Evolutionary conservation across 1,140 invertebrate species (phyloP).

Genomic region (Trichonephila clavipes): DNA sequence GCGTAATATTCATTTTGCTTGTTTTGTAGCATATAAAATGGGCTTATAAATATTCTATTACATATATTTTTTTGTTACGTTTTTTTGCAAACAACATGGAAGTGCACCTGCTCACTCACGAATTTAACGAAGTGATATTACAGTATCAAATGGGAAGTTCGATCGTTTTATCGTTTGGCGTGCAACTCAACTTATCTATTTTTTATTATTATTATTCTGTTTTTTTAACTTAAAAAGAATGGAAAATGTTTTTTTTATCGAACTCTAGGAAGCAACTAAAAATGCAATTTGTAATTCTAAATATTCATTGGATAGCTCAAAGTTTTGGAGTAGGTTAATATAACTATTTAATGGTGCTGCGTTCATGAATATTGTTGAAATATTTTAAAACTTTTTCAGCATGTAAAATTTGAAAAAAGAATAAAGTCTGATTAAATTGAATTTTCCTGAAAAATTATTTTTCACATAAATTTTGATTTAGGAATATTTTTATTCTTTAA

Average conservation of each 20-base stretch:
- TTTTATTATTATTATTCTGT: not conserved
- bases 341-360: not conserved
- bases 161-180: constrained; percentile 12
- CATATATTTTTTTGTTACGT: not conserved
- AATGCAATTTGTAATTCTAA: not conserved
- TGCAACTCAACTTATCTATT: not conserved
- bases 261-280: not conserved
- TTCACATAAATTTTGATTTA: too few relatives aligned
- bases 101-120: not conserved
- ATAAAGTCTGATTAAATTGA: too few relatives aligned
- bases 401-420: too few relatives aligned
- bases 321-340: not conserved
- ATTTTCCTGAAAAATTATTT: too few relatives aligned
- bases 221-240: not conserved
- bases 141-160: not conserved
- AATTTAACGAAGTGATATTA: not conserved
- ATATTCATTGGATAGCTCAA: not conserved
- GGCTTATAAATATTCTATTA: constrained; percentile 20
- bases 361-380: not conserved
- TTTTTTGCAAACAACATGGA: not conserved
- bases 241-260: not conserved
- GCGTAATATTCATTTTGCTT: not conserved
- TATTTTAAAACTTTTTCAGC: too few relatives aligned
- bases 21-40: not conserved
- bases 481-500: too few relatives aligned